Evolutionary conservation across 2,113 vertebrate genomes (phyloP), one percentile per base, ranked within the genome.

Genomic region (Myiopsitta monachus): DNA sequence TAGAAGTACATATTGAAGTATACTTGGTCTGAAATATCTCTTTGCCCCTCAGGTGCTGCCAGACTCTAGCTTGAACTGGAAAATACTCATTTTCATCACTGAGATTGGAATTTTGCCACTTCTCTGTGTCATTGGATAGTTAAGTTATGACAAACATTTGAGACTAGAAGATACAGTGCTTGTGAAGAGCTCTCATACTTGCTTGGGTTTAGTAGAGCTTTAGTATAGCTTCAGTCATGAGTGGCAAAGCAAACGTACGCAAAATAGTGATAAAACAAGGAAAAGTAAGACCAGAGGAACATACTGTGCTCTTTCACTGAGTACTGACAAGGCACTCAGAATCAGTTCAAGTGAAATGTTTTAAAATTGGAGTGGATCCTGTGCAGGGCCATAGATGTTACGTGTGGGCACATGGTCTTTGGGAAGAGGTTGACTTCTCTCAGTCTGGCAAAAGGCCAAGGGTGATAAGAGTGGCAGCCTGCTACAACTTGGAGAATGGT

Each of bases 191-290:
- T 77, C 18, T 23, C 78, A 23, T 18, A 6, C 4, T 46, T 59
- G 26, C 44, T 51, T 61, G 39, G 26, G 4, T 63, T 76, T 63
- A 17, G 11, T 18, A 24, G 5, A 4, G 2, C 3, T 69, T 39
- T 63, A 18, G 11, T 18, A 27, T 6, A 4, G 3, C 2, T 66
- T 39, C 10, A 31, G 6, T 27, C 33, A 10, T 0, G 2, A 68
- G 19, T 21, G 38, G 7, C 17, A 80, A 66, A 43, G 52, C 23
- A 69, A 80, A 57, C 7, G 28, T 9, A 22, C 8, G 8, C 3
- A 66, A 69, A 93, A 62, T 68, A 38, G 51, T 0, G 1, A 30
- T 49, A 47, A 73, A 76, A 14, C 3, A 39, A 91, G 12, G 14
- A 13, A 36, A 74, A 86, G 61, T 39, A 70, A 44, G 54, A 63